These are phyloP conservation scores for Dryobota labecula DNA, from an alignment of 2,888 invertebrate genomes.

Conservation along the genomic window DNA sequence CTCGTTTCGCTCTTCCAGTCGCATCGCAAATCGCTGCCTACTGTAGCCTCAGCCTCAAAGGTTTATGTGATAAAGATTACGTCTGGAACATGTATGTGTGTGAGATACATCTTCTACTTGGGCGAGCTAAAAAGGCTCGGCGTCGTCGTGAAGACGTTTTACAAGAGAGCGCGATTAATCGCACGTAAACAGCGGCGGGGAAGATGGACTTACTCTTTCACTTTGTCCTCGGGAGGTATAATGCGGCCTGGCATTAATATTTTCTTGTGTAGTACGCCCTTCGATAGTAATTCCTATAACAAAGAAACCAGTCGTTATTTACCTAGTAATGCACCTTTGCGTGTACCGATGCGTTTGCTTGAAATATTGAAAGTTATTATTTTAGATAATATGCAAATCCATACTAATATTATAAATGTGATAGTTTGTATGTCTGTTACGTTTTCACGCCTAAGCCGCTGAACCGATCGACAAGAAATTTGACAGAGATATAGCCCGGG, in stretches of 20 bases:
- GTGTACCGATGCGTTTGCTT: constrained; percentile 10
- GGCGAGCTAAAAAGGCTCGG: constrained; percentile 69
- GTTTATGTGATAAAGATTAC: constrained; percentile 63
- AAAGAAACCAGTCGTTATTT: constrained; percentile 71
- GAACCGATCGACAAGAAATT: too few relatives aligned
- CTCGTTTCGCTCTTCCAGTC: too few relatives aligned
- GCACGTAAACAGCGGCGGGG: constrained; percentile 66
- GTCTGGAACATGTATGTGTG: constrained; percentile 57
- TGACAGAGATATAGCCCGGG: too few relatives aligned
- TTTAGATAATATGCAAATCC: constrained; percentile 19
- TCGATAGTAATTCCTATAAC: constrained; percentile 82
- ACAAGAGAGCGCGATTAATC: constrained; percentile 71
- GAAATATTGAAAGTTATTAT: constrained; percentile 20
- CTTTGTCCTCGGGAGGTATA: constrained; percentile 82
- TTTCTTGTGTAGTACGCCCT: constrained; percentile 83
- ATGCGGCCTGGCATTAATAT: constrained; percentile 85
- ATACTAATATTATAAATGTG: too few relatives aligned
- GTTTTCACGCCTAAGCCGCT: too few relatives aligned
- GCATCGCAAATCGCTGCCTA: too few relatives aligned
- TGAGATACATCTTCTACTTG: constrained; percentile 73
- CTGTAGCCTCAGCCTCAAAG: too few relatives aligned
- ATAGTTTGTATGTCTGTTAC: too few relatives aligned
- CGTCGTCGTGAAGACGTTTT: constrained; percentile 61
- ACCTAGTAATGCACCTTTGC: constrained; percentile 46
- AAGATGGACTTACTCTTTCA: constrained; percentile 82